These are phyloP conservation scores for Nycticryphes semicollaris DNA, from an alignment of 2,113 vertebrate species.

Conservation along the genomic window DNA sequence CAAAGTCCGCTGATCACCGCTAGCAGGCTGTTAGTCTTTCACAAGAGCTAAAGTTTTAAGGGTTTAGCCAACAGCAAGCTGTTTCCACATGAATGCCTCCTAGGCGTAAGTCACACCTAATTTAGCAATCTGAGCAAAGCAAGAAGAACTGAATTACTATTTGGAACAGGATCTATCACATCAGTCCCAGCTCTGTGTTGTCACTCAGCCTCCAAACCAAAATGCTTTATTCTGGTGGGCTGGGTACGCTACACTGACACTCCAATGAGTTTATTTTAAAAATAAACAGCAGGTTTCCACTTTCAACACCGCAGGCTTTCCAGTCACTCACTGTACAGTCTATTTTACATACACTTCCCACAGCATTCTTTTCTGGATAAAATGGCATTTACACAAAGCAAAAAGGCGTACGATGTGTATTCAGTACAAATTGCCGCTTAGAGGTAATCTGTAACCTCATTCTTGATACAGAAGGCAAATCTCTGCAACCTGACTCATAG, in stretches of 20 bases:
- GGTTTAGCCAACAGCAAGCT: slow-evolving; percentile 20
- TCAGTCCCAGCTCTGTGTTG: slow-evolving; percentile 20
- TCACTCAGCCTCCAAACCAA: slow-evolving; percentile 9
- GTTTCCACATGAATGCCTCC: slow-evolving; percentile 24
- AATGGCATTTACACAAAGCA: neutral
- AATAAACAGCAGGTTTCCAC: slow-evolving; percentile 58
- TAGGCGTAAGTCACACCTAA: slow-evolving; percentile 60
- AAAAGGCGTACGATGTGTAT: neutral
- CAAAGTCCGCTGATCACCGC: neutral
- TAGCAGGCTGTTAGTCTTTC: neutral
- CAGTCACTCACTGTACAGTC: neutral
- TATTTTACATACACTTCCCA: neutral
- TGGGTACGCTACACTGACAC: slow-evolving; percentile 16
- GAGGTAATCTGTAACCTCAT: neutral
- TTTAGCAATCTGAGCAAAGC: slow-evolving; percentile 55
- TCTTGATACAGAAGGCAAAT: neutral
- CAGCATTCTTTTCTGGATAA: neutral
- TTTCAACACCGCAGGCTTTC: slow-evolving; percentile 36
- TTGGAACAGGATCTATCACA: slow-evolving; percentile 47
- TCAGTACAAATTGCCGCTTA: neutral
- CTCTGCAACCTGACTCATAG: neutral
- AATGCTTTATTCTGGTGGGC: slow-evolving; percentile 29
- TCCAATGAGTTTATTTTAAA: slow-evolving; percentile 27
- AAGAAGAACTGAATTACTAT: slow-evolving; percentile 30
- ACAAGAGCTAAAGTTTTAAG: neutral